Base-by-base conservation (phyloP, 2,888 invertebrate genomes). In the Troides helena region DNA sequence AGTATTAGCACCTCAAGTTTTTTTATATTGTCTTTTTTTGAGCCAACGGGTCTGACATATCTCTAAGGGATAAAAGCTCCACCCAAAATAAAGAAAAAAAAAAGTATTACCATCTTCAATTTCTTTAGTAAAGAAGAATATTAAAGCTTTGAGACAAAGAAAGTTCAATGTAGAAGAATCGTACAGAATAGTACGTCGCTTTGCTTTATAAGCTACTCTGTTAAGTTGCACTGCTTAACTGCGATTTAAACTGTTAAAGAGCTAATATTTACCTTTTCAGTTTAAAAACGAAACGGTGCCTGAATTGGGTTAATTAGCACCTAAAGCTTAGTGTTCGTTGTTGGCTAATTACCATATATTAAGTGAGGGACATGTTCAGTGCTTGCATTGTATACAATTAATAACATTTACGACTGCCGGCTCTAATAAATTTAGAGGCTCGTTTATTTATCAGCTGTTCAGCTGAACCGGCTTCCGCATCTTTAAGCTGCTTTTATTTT, bases 341-440 rank as follows among this genome's bases (percentile, higher is more conserved):
- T 69, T 65, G 61, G 58, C 65, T 67, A 67, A 70, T 70, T 70
- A 67, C 60, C 60, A 67, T 70, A 70, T 56, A 57, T 70, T 67
- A 66, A 43, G 43, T 59, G 70, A 10, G 50, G 60, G 62, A 67
- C 67, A 64, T 63, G 62, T 70, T 70, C 67, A 67, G 70, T 67
- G 66, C 43, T 67, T 63, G 66, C 59, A 59, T 21, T 25, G 66
- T 39, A 12, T 61, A 67, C 57, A 61, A 67, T 70, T 70, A 58
- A 70, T 67, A 67, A 67, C 67, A 56, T 67, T 67, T 64, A 67
- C 68, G 63, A 60, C 60, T 63, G 66, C 67, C 58, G 60, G 59
- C 60, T 59, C 53, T 64, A 43, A 70, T 70, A 66, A 62, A 70
- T 66, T 62, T 17, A n/a, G 39, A 50, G n/a, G 36, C 23, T 53